Base-by-base conservation (phyloP, 35 echinoderm and acorn worm genomes). In the Acanthaster planci region DNA sequence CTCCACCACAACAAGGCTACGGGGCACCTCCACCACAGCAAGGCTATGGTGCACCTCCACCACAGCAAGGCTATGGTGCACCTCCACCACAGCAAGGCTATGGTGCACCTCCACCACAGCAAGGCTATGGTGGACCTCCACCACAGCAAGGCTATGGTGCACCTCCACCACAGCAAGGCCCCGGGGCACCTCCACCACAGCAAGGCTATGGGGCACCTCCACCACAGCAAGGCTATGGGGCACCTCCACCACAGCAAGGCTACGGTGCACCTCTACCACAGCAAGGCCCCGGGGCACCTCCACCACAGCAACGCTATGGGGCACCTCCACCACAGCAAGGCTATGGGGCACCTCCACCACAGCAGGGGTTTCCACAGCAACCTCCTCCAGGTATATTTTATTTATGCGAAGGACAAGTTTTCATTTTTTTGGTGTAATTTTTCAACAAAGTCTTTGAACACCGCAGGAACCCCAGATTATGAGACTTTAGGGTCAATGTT, bases 91-190 rank as follows among this genome's bases (percentile, higher is more conserved):
- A 82, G 92, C 80, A 86, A 86, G 82, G 81, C 40, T 19, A 54
- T 97, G 39, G 89, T 89, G 90, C 52, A 82, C 31, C 92, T 86
- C 89, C 88, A 91, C 76, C 84, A 92, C 78, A 86, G 85, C 77
- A 92, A 78, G 21, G 29, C 0, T 85, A 85, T 57, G 68, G 67
- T 34, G 84, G 60, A 78, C 64, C 87, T 30, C 87, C 80, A 30
- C 77, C 15, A 30, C 37, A 78, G 8, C 76, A 78, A 37, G 76
- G 76, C 44, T 78, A 78, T 8, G 40, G 76, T 34, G 84, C 84
- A 78, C 64, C 87, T 30, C 87, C 80, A 30, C 77, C 15, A 77
- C 37, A 78, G 8, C 76, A 78, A 37, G 76, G 76, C 44, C 38
- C 35, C 2, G 40, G 76, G 9, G 77, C 22, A 52, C 77, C 83